phyloP scores from a whole-genome alignment of 2,888 invertebrate genomes.

The Aphidius colemani region DNA sequence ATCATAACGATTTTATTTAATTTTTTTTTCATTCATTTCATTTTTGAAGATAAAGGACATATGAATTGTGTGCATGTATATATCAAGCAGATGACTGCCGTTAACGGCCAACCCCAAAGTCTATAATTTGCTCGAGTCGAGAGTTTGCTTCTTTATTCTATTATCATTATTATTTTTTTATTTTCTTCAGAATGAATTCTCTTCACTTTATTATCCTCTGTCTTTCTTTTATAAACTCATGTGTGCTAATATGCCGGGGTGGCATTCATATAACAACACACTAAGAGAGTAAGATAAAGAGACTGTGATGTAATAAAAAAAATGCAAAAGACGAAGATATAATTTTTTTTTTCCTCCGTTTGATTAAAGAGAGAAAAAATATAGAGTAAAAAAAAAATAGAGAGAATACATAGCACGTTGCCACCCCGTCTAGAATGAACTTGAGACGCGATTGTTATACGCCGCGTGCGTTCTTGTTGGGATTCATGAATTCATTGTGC shows the following conservation, averaged over 20 bases:
- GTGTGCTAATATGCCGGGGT: constrained; percentile 49
- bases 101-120: constrained; percentile 56
- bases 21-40: constrained; percentile 22
- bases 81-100: constrained; percentile 50
- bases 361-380: constrained; percentile 30
- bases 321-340: constrained; percentile 31
- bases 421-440: constrained; percentile 57
- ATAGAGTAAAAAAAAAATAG: constrained; percentile 24
- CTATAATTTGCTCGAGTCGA: constrained; percentile 47
- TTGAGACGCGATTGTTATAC: constrained; percentile 59
- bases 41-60: constrained; percentile 22
- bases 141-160: constrained; percentile 20
- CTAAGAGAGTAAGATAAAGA: too few species aligned
- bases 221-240: constrained; percentile 26
- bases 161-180: too few species aligned
- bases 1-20: constrained; percentile 35
- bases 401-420: constrained; percentile 37
- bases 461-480: constrained; percentile 48
- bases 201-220: constrained; percentile 19
- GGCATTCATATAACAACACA: neutral
- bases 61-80: constrained; percentile 26
- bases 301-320: constrained; percentile 34
- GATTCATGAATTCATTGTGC: constrained; percentile 42
- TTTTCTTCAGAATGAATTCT: too few species aligned
- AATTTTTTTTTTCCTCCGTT: too few species aligned